Base-by-base conservation (phyloP, 2,113 vertebrate species). In the Heterotis niloticus region DNA sequence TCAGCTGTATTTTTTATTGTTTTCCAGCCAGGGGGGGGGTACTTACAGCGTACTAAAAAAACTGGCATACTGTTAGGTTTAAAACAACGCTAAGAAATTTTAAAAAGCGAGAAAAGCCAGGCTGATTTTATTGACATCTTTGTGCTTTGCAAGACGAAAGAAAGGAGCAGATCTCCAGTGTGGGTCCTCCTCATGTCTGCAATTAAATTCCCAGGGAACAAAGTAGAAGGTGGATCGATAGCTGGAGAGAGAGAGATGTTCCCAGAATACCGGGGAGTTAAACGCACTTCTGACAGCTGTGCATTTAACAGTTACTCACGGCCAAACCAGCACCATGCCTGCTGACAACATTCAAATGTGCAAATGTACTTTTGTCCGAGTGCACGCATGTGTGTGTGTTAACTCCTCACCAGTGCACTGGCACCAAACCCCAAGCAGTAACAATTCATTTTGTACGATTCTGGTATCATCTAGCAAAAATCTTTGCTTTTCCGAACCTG, bases 141-240 rank as follows among this genome's bases (percentile, higher is more conserved):
- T 75, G 26, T 64, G 78, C 54, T 24, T 5, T n/a, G 71, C 56
- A 23, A 74, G 71, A 71, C 52, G 54, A 72, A 34, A 64, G 70
- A 51, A 23, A 74, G 78, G 76, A 65, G 65, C 62, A 74, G 81
- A 16, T 18, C 86, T 29, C 29, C 18, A 54, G 76, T 79, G 62
- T 20, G 20, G 28, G 65, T 84, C 87, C 79, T 81, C 79, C 34
- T 84, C 77, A 85, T 74, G 82, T 24, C 71, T 82, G 56, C 67
- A 84, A 78, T 81, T 78, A 84, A 67, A 79, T 81, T 77, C 85
- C 83, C 69, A 66, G 60, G 64, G 66, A 54, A 76, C 34, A 86
- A 60, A 83, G 29, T 28, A 74, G 81, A 83, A 82, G 60, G 29
- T 23, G 62, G 75, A 89, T 84, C 85, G 68, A 82, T 78, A 75